These are phyloP conservation scores for Alviniconcha marisindica DNA, from an alignment of 1,140 invertebrate genomes.

Conservation along the genomic window DNA sequence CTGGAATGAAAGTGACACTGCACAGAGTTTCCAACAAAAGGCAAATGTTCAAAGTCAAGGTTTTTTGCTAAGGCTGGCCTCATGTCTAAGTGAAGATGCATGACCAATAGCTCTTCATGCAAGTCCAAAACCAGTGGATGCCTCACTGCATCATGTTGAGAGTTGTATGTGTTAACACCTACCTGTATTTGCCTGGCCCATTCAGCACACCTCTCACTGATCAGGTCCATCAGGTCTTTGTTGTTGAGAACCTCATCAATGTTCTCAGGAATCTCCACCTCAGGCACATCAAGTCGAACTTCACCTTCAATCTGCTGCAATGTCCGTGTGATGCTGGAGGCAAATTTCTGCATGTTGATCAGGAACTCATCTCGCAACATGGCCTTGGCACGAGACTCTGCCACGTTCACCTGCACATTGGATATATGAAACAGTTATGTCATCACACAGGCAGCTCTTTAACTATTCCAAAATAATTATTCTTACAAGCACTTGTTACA, in stretches of 20 bases:
- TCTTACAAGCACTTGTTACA: no score
- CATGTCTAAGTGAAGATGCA: no score
- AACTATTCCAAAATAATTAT: no score
- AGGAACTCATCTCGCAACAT: conserved; percentile 77
- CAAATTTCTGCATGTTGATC: conserved; percentile 77
- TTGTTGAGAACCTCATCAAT: conserved; percentile 72
- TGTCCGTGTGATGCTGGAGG: conserved; percentile 73
- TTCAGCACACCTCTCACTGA: conserved; percentile 69
- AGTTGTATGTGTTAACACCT: neutral
- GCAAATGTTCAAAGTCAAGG: no score
- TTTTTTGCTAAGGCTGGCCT: no score
- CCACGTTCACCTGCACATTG: conserved; percentile 53
- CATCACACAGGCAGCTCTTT: no score
- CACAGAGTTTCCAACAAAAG: no score
- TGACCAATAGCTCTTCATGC: no score
- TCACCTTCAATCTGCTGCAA: conserved; percentile 77
- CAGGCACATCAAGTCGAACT: conserved; percentile 75
- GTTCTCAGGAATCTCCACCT: conserved; percentile 69
- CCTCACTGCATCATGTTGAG: no score
- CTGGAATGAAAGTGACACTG: no score
- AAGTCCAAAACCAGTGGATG: no score
- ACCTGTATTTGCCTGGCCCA: conserved; percentile 73
- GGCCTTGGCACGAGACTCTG: conserved; percentile 70
- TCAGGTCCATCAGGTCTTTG: conserved; percentile 66
- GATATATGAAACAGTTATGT: no score